Percentiles rank a stretch among this genome's conserved stretches.
Evolutionary conservation across 2,113 vertebrate species (phyloP).

Genomic region (Trachemys scripta): DNA sequence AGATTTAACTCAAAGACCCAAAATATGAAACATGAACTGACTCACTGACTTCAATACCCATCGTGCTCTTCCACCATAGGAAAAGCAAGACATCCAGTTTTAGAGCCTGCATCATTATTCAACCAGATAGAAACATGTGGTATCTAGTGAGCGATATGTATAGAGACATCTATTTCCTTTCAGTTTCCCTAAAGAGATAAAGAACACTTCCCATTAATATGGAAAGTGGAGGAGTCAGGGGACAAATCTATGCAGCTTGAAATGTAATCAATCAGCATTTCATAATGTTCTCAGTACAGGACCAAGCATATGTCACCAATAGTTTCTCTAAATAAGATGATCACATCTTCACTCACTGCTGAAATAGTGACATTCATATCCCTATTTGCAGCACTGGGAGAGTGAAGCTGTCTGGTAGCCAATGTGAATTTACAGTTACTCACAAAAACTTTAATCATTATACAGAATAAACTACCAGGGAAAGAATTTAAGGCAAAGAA

Average conservation of each 20-base stretch:
- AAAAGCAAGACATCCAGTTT: neutral
- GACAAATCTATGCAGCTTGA: neutral
- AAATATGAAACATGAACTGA: neutral
- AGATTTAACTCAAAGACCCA: fast-evolving
- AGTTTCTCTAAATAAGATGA: neutral
- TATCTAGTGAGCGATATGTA: fast-evolving
- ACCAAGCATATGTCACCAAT: neutral
- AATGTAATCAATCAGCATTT: neutral
- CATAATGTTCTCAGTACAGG: fast-evolving
- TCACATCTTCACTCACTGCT: neutral
- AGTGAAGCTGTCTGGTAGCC: neutral
- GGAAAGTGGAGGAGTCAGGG: neutral
- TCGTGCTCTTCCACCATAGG: neutral
- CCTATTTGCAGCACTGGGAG: neutral
- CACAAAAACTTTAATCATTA: fast-evolving
- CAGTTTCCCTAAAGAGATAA: neutral
- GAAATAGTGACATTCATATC: neutral
- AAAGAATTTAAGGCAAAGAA: neutral
- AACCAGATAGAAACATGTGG: neutral
- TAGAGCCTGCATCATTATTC: neutral
- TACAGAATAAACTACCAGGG: neutral
- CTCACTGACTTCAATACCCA: neutral
- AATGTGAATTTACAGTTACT: neutral
- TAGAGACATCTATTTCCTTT: fast-evolving
- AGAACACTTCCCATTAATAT: neutral